Conservation (phyloP, 2,113 vertebrate genomes). For the Nothobranchius kuhntae region DNA sequence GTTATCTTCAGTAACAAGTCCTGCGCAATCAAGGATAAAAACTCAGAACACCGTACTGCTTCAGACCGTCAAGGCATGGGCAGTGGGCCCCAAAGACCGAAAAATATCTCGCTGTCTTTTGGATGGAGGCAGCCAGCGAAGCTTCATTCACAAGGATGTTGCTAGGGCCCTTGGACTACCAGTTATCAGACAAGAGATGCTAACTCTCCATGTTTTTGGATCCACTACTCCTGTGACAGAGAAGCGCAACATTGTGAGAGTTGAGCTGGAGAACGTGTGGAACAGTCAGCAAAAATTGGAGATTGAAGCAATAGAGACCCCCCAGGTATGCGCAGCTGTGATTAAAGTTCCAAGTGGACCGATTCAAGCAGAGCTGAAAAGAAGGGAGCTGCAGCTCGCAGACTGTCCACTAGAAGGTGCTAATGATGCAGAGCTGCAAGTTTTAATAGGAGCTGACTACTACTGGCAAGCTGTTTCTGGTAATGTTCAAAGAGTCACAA, state of each 20-base stretch:
- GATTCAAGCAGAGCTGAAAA: not conserved
- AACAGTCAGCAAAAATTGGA: not conserved
- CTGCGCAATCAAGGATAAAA: not conserved
- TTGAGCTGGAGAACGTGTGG: not conserved
- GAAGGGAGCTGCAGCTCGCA: too few species aligned
- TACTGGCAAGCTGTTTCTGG: too few species aligned
- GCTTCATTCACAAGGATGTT: not conserved
- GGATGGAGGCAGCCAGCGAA: conserved; percentile 5
- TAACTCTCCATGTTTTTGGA: not conserved
- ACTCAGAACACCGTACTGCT: not conserved
- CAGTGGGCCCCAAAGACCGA: not conserved
- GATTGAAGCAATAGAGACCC: not conserved
- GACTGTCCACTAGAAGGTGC: too few species aligned
- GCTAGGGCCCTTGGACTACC: not conserved
- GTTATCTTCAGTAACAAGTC: not conserved
- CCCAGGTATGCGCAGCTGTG: not conserved
- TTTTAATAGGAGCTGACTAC: too few species aligned
- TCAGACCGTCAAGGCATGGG: not conserved
- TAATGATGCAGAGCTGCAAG: too few species aligned
- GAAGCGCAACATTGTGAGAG: not conserved
- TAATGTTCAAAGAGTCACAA: too few species aligned
- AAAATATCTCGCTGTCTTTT: not conserved
- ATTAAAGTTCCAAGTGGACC: not conserved
- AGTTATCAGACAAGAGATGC: not conserved
- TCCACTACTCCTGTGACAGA: not conserved